phyloP scores from a whole-genome alignment of 1,140 invertebrate genomes.

The Conus betulinus region DNA sequence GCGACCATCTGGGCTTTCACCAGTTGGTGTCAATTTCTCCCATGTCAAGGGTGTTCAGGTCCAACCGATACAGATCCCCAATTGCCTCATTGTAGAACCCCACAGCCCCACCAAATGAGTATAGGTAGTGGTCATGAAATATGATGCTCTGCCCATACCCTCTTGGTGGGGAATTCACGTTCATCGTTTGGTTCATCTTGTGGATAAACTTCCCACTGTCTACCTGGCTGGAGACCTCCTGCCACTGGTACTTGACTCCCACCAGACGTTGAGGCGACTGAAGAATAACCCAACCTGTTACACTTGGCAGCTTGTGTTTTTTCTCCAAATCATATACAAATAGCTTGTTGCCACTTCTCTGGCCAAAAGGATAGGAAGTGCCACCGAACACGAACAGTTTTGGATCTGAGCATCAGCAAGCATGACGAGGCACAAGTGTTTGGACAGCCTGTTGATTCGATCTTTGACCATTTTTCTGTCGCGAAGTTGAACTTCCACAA shows the following conservation, averaged over 20 bases:
- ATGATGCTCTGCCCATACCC: constrained; percentile 56
- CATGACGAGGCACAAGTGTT: constrained; percentile 49
- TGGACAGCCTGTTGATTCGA: constrained; percentile 39
- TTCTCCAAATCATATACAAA: constrained; percentile 40
- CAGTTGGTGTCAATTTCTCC: constrained; percentile 47
- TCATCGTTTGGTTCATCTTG: background rate
- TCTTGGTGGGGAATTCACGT: constrained; percentile 38
- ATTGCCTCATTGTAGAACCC: constrained; percentile 55
- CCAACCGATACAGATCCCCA: constrained; percentile 48
- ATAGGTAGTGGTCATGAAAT: constrained; percentile 48
- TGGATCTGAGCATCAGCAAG: constrained; percentile 38
- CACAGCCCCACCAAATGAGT: constrained; percentile 54
- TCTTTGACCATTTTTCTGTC: constrained; percentile 47
- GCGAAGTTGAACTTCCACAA: constrained; percentile 59
- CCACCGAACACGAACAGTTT: constrained; percentile 54
- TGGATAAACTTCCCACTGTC: background rate
- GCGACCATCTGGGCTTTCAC: constrained; percentile 47
- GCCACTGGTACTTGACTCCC: background rate
- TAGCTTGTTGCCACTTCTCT: constrained; percentile 52
- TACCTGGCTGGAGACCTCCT: background rate
- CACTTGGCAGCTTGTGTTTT: background rate
- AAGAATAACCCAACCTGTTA: background rate
- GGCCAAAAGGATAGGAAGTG: constrained; percentile 53
- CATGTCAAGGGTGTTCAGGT: constrained; percentile 44
- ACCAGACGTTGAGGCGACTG: background rate